A percentile compares a stretch with the other conserved stretches of the same genome.
Conservation (phyloP, 2,113 vertebrate genomes). For the Mus pahari region DNA sequence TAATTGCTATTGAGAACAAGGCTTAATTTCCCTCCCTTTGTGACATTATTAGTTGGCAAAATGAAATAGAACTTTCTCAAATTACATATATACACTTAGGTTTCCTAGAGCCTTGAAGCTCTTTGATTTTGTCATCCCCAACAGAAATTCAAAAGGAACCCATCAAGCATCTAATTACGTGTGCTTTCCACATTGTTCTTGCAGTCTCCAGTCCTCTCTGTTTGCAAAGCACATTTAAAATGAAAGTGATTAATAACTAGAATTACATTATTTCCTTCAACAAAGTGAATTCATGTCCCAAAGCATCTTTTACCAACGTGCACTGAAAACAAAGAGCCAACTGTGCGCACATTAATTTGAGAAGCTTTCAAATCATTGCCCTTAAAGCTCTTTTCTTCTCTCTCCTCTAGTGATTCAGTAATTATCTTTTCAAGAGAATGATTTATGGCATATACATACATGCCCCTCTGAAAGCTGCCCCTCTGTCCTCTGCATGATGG, state of each 20-base stretch:
- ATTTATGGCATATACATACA: constrained; percentile 82
- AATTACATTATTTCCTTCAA: constrained; percentile 80
- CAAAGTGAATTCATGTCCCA: constrained; percentile 73
- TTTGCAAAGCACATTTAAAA: constrained; percentile 78
- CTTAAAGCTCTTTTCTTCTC: constrained; percentile 21
- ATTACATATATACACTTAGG: constrained; percentile 38
- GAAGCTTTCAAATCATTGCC: constrained; percentile 79
- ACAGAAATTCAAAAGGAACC: constrained; percentile 53
- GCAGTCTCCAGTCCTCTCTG: constrained; percentile 68
- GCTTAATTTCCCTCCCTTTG: constrained; percentile 63
- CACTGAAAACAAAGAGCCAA: constrained; percentile 81
- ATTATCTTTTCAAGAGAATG: constrained; percentile 86
- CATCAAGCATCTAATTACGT: constrained; percentile 74
- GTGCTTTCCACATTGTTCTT: constrained; percentile 76
- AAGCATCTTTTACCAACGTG: constrained; percentile 75
- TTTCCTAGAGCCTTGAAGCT: constrained; percentile 46
- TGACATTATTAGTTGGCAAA: constrained; percentile 58
- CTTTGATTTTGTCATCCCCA: constrained; percentile 46
- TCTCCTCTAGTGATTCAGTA: constrained; percentile 47
- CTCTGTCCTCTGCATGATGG: constrained; percentile 63
- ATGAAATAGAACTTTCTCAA: constrained; percentile 57
- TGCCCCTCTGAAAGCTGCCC: constrained; percentile 67
- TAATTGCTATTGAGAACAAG: constrained; percentile 60
- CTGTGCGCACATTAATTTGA: constrained; percentile 83
- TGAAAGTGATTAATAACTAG: constrained; percentile 83